Base-by-base conservation (phyloP, 2,888 invertebrate genomes). In the Alcis repandata region DNA sequence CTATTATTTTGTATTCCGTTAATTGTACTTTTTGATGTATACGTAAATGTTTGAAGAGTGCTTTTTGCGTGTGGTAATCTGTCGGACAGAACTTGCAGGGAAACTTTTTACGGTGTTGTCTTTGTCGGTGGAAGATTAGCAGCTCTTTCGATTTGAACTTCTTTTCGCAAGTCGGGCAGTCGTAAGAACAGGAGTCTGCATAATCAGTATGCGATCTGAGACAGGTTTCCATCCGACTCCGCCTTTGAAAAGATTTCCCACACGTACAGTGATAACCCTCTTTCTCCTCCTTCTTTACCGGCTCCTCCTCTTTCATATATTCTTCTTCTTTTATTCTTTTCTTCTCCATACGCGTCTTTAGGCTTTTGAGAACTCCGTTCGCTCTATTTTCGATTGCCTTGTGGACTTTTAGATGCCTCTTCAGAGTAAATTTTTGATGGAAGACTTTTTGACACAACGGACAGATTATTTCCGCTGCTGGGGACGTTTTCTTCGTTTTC, bases 21-120 rank as follows among this genome's bases (percentile, higher is more conserved):
- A 92, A 67, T 62, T 93, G 93, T 0, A 92, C 90, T 76, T 90
- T 90, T 69, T 91, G 92, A 68, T 93, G 93, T 41, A 87, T 79
- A 71, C 88, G 88, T 20, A 93, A 74, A 76, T 93, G 93, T 76
- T 89, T 89, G 69, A 92, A 91, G 2, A 93, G 77, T 59, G 90
- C 90, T 68, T 92, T 92, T 0, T 89, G 77, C 0, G 90, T 91
- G 62, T 87, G 81, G 53, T 92, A 92, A 69, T 92, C 91, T n/a
- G 91, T 91, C 0, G 93, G 93, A 61, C 93, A 93, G 67, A 93
- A 92, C 75, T 93, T 93, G 68, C 93, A 93, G 0, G 89, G 87
- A 62, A 90, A 92, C 60, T 86, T 85, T 69, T 91, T 92, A 54
- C 88, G 79, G 41, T 92, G 93, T 4, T 87, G 68, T 49, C 88